Conservation (phyloP, 1,140 invertebrate genomes). For the Papilio aristodemus region DNA sequence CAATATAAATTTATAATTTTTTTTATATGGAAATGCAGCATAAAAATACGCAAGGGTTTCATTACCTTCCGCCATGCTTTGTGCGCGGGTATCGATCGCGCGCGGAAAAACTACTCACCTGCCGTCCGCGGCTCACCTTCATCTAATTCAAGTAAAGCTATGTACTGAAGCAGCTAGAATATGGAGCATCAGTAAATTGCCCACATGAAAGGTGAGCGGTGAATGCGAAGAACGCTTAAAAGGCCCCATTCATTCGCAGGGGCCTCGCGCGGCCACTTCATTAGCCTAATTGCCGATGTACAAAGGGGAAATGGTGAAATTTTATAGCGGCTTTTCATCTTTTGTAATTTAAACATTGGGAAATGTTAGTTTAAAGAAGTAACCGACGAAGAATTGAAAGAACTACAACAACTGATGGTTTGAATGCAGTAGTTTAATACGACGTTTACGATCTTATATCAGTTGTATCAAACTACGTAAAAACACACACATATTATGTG, state of each 20-base stretch:
- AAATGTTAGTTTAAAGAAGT: constrained; percentile 38
- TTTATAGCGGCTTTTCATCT: constrained; percentile 75
- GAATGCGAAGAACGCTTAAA: constrained; percentile 63
- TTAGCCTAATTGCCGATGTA: constrained; percentile 74
- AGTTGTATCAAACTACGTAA: too few relatives aligned
- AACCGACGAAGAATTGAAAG: not conserved
- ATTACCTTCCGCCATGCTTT: constrained; percentile 5
- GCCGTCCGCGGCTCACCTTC: constrained; percentile 36
- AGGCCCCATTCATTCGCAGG: constrained; percentile 67
- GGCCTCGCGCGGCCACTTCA: constrained; percentile 61
- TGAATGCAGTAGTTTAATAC: not conserved
- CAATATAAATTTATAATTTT: too few relatives aligned
- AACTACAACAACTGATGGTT: constrained; percentile 3
- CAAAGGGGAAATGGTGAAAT: constrained; percentile 74
- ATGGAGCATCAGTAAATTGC: constrained; percentile 67
- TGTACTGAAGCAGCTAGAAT: constrained; percentile 38
- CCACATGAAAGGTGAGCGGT: constrained; percentile 74
- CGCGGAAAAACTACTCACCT: constrained; percentile 6
- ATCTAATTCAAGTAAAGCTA: constrained; percentile 55
- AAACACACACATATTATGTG: not conserved
- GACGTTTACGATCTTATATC: not conserved
- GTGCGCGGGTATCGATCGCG: constrained; percentile 22
- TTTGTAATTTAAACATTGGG: constrained; percentile 67
- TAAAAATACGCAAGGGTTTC: constrained; percentile 11
- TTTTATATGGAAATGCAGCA: not conserved